Conservation (phyloP, 2,888 invertebrate species). For the Leptarthrus brevirostris region DNA sequence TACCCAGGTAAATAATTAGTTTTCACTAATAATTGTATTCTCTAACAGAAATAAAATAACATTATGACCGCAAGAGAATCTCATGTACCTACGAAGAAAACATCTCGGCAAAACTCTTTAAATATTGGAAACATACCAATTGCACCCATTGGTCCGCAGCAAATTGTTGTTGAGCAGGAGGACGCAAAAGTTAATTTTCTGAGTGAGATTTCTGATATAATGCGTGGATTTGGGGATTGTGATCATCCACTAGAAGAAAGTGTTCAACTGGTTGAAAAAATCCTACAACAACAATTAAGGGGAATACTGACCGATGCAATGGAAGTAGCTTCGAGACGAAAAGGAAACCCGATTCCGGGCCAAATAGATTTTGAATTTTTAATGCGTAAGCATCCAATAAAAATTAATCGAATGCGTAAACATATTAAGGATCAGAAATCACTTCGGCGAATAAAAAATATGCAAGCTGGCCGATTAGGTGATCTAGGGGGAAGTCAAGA, state of each 20-base stretch:
- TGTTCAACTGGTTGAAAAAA: slow-evolving; percentile 84
- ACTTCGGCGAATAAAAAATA: slow-evolving; percentile 62
- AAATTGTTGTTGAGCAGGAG: slow-evolving; percentile 52
- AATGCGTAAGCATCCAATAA: slow-evolving; percentile 83
- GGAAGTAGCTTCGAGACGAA: slow-evolving; percentile 74
- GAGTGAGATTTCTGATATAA: slow-evolving; percentile 83
- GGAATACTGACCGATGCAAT: slow-evolving; percentile 81
- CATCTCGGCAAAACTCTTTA: slow-evolving; percentile 22
- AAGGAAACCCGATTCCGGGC: slow-evolving; percentile 70
- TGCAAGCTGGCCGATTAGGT: slow-evolving; percentile 63
- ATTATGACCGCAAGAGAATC: slow-evolving; percentile 9
- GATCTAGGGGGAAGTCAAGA: slow-evolving; percentile 66
- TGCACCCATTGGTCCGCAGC: not conserved
- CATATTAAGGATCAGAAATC: slow-evolving; percentile 74
- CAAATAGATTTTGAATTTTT: slow-evolving; percentile 82
- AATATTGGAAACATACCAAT: not conserved
- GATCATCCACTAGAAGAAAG: slow-evolving; percentile 84
- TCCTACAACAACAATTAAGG: slow-evolving; percentile 84
- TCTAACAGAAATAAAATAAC: too few species aligned
- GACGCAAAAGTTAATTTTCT: slow-evolving; percentile 61
- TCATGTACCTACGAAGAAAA: slow-evolving; percentile 5
- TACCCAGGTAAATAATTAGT: too few species aligned
- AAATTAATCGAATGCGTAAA: slow-evolving; percentile 79
- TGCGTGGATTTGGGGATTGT: slow-evolving; percentile 95
- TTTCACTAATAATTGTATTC: too few species aligned